These are phyloP conservation scores for Julus scandinavius DNA, from an alignment of 2,888 invertebrate species.

Conservation along the genomic window DNA sequence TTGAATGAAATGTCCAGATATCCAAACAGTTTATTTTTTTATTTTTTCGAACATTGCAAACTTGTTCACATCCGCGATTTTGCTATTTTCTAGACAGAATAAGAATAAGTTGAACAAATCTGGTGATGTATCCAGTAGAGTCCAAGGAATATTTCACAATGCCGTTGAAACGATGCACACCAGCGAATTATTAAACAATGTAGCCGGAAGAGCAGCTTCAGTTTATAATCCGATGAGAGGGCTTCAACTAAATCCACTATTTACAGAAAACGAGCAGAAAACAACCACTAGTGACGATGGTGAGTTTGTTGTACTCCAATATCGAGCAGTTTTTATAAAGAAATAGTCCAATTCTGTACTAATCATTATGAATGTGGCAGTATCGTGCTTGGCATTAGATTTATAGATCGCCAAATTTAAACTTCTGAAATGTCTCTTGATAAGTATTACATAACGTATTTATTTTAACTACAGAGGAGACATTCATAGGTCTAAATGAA, in stretches of 20 bases:
- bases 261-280: slow-evolving; percentile 66
- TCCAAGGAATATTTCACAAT: background rate
- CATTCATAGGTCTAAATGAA: slow-evolving; percentile 66
- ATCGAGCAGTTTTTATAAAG: no score
- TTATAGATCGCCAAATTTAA: background rate
- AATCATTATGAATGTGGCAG: no score
- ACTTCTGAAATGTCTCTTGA: background rate
- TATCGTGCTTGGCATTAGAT: no score
- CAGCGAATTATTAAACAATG: slow-evolving; percentile 64
- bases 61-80: background rate
- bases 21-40: background rate
- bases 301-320: slow-evolving; percentile 45
- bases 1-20: background rate
- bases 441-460: background rate
- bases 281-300: slow-evolving; percentile 59
- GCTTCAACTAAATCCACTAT: slow-evolving; percentile 64
- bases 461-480: slow-evolving; percentile 61
- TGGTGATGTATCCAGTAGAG: background rate
- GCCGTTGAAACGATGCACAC: slow-evolving; percentile 61
- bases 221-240: slow-evolving; percentile 68
- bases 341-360: no score
- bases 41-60: background rate
- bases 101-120: background rate
- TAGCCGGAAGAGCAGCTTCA: slow-evolving; percentile 67
- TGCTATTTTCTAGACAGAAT: background rate